Conservation (phyloP, 2,797 vertebrate species). For the Sebastes oblongus region DNA sequence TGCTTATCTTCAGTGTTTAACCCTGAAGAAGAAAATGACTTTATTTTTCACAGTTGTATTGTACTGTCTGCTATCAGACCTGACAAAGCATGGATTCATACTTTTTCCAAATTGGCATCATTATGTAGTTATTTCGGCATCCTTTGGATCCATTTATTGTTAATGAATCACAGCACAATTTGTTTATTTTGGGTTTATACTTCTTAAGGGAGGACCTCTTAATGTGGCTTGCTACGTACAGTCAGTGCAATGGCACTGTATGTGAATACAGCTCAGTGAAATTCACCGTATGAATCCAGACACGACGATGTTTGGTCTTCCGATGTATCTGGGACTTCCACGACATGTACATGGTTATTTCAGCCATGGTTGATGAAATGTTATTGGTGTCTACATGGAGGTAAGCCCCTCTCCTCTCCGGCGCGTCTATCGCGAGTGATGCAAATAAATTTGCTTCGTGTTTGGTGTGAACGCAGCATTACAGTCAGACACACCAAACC, state of each 20-base stretch:
- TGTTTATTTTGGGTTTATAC: too few species aligned
- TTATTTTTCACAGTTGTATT: not conserved
- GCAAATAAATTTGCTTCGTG: rapidly evolving
- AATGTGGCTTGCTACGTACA: not conserved
- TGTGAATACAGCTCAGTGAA: not conserved
- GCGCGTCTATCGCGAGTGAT: not conserved
- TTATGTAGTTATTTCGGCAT: too few species aligned
- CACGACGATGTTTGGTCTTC: not conserved
- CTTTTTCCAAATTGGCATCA: too few species aligned
- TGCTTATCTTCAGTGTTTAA: not conserved
- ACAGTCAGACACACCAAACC: not conserved
- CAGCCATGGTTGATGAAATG: not conserved
- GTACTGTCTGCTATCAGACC: too few species aligned
- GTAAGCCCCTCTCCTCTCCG: not conserved
- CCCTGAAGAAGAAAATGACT: not conserved
- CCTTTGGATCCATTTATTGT: too few species aligned
- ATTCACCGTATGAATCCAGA: not conserved
- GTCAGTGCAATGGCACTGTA: too few species aligned
- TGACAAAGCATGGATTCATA: too few species aligned
- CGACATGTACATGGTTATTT: not conserved
- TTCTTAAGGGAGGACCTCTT: too few species aligned
- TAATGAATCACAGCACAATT: too few species aligned
- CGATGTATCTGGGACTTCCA: not conserved
- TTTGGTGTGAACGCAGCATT: not conserved
- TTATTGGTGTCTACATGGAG: not conserved